Evolutionary conservation across 1,140 invertebrate species (phyloP).

Genomic region (Zaprionus ornatus): DNA sequence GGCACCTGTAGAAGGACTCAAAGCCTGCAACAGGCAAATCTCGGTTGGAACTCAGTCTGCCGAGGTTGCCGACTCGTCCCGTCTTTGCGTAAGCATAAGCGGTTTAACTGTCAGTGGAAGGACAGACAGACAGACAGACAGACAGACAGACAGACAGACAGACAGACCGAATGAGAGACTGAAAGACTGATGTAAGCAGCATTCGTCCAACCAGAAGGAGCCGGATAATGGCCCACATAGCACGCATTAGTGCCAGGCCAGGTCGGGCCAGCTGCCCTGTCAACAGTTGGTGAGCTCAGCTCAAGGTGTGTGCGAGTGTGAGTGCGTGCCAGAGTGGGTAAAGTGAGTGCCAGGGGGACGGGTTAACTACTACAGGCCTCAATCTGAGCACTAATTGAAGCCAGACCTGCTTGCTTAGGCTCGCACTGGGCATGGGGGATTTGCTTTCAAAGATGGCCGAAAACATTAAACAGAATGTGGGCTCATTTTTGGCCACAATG

Average conservation of each 20-base stretch:
- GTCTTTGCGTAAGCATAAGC: slow-evolving; percentile 54
- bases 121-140: background rate
- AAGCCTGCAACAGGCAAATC: slow-evolving; percentile 28
- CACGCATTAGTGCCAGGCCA: background rate
- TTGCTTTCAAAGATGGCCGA: background rate
- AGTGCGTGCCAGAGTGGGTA: background rate
- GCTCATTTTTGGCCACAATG: no score
- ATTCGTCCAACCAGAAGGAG: background rate
- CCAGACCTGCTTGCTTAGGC: background rate
- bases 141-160: background rate
- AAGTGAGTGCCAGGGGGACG: background rate
- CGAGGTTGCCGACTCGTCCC: background rate
- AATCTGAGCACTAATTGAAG: slow-evolving; percentile 1
- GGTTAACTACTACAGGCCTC: background rate
- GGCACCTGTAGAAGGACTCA: slow-evolving; percentile 1
- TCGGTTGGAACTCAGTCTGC: background rate
- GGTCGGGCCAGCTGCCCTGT: background rate
- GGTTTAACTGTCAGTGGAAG: slow-evolving; percentile 46
- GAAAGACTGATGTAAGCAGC: slow-evolving; percentile 22
- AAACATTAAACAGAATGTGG: background rate
- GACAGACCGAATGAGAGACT: slow-evolving; percentile 15
- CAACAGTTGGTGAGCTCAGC: background rate
- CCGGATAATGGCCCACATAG: background rate
- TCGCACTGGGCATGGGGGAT: no score
- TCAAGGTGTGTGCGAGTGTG: background rate